phyloP scores from a whole-genome alignment of 1,140 invertebrate genomes.

The Drosophila cardini region DNA sequence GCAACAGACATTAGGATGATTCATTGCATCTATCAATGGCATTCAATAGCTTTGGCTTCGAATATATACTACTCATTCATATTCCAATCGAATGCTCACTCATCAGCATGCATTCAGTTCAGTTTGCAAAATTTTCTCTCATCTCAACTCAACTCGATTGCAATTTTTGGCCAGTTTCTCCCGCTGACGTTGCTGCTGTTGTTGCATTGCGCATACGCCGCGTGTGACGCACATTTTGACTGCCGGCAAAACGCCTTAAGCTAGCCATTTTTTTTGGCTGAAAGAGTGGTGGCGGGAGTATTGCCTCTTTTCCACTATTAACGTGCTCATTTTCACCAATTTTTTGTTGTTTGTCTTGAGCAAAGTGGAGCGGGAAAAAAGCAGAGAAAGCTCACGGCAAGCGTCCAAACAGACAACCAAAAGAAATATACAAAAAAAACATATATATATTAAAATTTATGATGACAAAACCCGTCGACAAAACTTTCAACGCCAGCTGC shows the following conservation, averaged over 20 bases:
- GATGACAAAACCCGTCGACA: conserved; percentile 68
- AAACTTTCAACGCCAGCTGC: conserved; percentile 77
- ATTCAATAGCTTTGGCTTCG: conserved; percentile 29
- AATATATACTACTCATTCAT: conserved; percentile 16
- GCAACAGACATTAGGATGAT: conserved; percentile 35
- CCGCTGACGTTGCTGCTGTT: conserved; percentile 27
- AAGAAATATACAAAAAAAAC: conserved; percentile 14
- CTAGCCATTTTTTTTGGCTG: not conserved
- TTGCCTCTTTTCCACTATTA: conserved; percentile 44
- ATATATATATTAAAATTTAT: conserved; percentile 77
- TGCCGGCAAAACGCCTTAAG: conserved; percentile 2
- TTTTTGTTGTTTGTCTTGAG: conserved; percentile 14
- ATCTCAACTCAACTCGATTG: not conserved
- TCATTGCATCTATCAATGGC: conserved; percentile 48
- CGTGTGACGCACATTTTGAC: not conserved
- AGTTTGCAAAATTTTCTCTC: not conserved
- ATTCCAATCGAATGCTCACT: conserved; percentile 15
- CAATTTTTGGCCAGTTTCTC: conserved; percentile 29
- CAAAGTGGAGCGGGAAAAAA: not conserved
- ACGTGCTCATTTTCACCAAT: conserved; percentile 77
- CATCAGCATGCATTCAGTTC: conserved; percentile 46
- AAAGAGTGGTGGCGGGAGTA: not conserved
- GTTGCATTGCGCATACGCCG: conserved; percentile 1
- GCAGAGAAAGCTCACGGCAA: conserved; percentile 3
- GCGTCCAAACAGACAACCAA: conserved; percentile 19